Evolutionary conservation across 2,888 invertebrate genomes (phyloP).

Genomic region (Calameuta pallipes): DNA sequence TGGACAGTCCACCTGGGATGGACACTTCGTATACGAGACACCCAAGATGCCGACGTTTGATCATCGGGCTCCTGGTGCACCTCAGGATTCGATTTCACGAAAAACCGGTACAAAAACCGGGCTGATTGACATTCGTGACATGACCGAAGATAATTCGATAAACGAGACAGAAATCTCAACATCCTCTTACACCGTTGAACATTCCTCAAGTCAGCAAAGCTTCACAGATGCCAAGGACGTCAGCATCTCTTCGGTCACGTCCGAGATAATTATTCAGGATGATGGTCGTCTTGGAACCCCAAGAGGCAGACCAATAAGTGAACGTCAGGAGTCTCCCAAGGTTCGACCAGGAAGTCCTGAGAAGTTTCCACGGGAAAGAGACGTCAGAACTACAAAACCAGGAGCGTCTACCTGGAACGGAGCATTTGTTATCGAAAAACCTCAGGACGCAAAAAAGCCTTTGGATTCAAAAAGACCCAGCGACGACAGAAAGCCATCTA

Average conservation of each 20-base stretch:
- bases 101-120: slow-evolving; percentile 24
- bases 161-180: slow-evolving; percentile 54
- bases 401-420: slow-evolving; percentile 58
- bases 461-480: slow-evolving; percentile 18
- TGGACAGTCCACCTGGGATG: slow-evolving; percentile 62
- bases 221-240: slow-evolving; percentile 45
- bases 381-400: slow-evolving; percentile 41
- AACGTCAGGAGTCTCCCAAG: slow-evolving; percentile 13
- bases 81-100: slow-evolving; percentile 12
- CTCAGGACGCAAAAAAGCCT: slow-evolving; percentile 30
- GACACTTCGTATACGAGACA: slow-evolving; percentile 68
- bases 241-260: slow-evolving; percentile 35
- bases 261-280: slow-evolving; percentile 34
- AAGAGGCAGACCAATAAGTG: background rate
- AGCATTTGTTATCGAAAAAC: slow-evolving; percentile 42
- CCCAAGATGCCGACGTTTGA: slow-evolving; percentile 41
- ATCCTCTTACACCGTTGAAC: slow-evolving; percentile 55
- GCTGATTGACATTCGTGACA: slow-evolving; percentile 49
- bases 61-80: slow-evolving; percentile 15
- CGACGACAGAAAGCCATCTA: slow-evolving; percentile 5
- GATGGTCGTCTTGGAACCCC: slow-evolving; percentile 19
- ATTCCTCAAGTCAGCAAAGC: slow-evolving; percentile 53
- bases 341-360: slow-evolving; percentile 40
- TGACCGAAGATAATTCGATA: slow-evolving; percentile 54
- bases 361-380: slow-evolving; percentile 34